phyloP scores from a whole-genome alignment of 2,888 invertebrate species.

The Lordiphosa andalusiaca region DNA sequence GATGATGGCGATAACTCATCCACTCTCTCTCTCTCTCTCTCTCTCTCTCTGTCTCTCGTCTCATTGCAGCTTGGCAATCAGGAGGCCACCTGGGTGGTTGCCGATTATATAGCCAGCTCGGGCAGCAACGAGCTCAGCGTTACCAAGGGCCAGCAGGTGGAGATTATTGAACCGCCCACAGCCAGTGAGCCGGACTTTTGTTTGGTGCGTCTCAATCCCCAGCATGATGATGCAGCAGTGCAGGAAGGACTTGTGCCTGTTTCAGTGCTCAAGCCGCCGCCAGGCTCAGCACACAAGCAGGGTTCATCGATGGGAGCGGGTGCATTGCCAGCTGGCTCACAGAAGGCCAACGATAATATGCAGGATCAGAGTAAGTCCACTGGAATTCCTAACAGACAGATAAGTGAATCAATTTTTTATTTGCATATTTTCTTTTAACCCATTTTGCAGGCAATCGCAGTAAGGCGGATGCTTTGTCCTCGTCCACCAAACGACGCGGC shows the following conservation, averaged over 20 bases:
- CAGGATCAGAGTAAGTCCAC: conserved; percentile 77
- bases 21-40: neutral
- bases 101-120: conserved; percentile 89
- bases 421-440: conserved; percentile 78
- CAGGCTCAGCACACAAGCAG: conserved; percentile 81
- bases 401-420: conserved; percentile 4
- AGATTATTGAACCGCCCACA: conserved; percentile 89
- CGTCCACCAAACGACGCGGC: conserved; percentile 91
- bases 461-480: conserved; percentile 82
- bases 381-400: neutral
- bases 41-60: conserved; percentile 2
- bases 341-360: conserved; percentile 76
- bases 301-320: conserved; percentile 46
- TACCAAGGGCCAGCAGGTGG: conserved; percentile 95
- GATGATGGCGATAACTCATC: conserved; percentile 16
- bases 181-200: conserved; percentile 86
- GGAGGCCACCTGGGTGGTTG: conserved; percentile 95
- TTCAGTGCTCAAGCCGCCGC: conserved; percentile 88
- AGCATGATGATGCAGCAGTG: conserved; percentile 81
- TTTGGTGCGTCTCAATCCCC: conserved; percentile 84
- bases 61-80: conserved; percentile 86
- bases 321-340: conserved; percentile 49
- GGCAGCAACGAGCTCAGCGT: conserved; percentile 91
- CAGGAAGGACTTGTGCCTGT: conserved; percentile 91
- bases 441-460: conserved; percentile 80